Evolutionary conservation across 2,113 vertebrate genomes (phyloP).

Genomic region (Zingel zingel): DNA sequence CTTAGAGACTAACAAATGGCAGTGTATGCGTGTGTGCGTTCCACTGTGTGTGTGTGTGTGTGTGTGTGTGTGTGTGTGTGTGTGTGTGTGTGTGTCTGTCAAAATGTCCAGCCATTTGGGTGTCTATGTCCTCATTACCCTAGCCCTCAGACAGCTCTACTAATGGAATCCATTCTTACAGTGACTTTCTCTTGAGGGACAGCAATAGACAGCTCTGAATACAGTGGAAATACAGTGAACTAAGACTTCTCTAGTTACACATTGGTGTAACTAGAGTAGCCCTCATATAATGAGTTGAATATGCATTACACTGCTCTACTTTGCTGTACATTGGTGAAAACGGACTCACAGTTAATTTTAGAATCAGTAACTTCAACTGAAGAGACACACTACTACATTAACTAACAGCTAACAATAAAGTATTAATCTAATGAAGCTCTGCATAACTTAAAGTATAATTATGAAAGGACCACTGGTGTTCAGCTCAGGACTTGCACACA

Average conservation of each 20-base stretch:
- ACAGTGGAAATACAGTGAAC: conserved; percentile 19
- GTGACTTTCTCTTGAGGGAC: conserved; percentile 39
- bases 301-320: not conserved
- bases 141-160: conserved; percentile 48
- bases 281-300: not conserved
- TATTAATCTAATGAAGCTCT: conserved; percentile 6
- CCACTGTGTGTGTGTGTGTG: conserved; percentile 1
- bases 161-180: conserved; percentile 49
- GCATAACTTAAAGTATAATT: not conserved
- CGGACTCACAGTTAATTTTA: not conserved
- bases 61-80: not conserved
- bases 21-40: conserved; percentile 8
- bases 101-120: conserved; percentile 59
- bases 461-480: not conserved
- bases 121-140: conserved; percentile 72
- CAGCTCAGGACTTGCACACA: not conserved
- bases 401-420: not conserved
- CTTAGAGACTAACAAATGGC: conserved; percentile 73
- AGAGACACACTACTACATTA: not conserved
- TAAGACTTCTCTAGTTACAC: not conserved
- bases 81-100: conserved; percentile 12
- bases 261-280: conserved; percentile 23
- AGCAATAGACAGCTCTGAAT: conserved; percentile 22
- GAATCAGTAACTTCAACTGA: not conserved
- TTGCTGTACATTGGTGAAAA: not conserved